Conservation (phyloP, 2,113 vertebrate genomes). For the Podarcis raffonei region DNA sequence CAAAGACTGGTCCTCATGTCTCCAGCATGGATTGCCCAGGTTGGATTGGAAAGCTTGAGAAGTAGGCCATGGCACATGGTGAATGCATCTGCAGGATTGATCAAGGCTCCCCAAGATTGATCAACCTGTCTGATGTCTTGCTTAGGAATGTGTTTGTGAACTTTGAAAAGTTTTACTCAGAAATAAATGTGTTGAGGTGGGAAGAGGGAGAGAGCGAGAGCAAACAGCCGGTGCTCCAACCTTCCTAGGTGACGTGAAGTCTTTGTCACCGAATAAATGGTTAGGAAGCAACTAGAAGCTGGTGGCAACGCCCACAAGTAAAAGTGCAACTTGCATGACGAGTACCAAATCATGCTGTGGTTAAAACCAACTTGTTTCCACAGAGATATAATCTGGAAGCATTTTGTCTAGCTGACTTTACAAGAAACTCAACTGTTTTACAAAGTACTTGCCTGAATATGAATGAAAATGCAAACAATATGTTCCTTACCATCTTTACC, state of each 20-base stretch:
- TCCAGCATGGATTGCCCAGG: not conserved
- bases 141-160: not conserved
- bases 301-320: not conserved
- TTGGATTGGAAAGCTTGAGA: not conserved
- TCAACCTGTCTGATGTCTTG: not conserved
- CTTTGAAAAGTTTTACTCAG: not conserved
- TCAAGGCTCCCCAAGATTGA: not conserved
- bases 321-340: not conserved
- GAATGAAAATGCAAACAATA: constrained; percentile 37
- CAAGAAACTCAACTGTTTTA: constrained; percentile 45
- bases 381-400: constrained; percentile 49
- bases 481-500: constrained; percentile 11
- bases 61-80: too few relatives aligned
- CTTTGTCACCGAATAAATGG: not conserved
- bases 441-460: constrained; percentile 38
- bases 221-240: not conserved
- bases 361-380: constrained; percentile 38
- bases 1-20: not conserved
- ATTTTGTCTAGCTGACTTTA: constrained; percentile 47
- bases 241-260: not conserved
- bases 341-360: not conserved
- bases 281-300: not conserved
- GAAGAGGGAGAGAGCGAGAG: not conserved
- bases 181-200: not conserved
- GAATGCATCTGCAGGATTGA: not conserved